A percentile compares a stretch with the other conserved stretches of the same genome.
phyloP scores from a whole-genome alignment of 2,888 invertebrate genomes.

The Papilio gigon region DNA sequence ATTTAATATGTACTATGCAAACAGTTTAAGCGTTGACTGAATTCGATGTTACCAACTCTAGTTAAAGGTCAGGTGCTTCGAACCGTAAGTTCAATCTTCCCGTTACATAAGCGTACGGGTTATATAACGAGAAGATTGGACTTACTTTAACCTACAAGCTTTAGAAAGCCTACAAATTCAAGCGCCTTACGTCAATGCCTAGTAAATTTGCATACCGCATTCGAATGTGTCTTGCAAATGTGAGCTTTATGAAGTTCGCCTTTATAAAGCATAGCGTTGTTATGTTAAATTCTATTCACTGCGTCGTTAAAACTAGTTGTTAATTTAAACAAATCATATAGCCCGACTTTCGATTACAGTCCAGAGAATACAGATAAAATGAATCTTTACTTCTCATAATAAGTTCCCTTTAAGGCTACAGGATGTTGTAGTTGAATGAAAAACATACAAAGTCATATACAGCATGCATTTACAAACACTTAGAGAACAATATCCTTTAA shows the following conservation, averaged over 20 bases:
- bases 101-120: too few species aligned
- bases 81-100: too few species aligned
- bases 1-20: background rate
- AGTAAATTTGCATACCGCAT: constrained; percentile 1
- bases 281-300: background rate
- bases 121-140: constrained; percentile 14
- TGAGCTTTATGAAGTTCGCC: background rate
- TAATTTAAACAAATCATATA: too few species aligned
- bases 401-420: too few species aligned
- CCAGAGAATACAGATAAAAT: background rate
- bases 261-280: too few species aligned
- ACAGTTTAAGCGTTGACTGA: background rate
- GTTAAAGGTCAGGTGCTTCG: constrained; percentile 2
- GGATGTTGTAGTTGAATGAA: too few species aligned
- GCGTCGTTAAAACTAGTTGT: background rate
- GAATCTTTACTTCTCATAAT: too few species aligned
- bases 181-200: background rate
- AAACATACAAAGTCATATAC: too few species aligned
- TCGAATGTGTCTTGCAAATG: constrained; percentile 1
- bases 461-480: too few species aligned
- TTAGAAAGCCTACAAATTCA: too few species aligned
- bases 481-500: too few species aligned
- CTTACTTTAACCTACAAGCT: constrained; percentile 13
- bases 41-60: background rate
- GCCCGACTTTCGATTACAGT: too few species aligned